Percentiles rank a stretch among this genome's conserved stretches.
Conservation (phyloP, 2,797 vertebrate species). For the Propithecus perrieri region DNA sequence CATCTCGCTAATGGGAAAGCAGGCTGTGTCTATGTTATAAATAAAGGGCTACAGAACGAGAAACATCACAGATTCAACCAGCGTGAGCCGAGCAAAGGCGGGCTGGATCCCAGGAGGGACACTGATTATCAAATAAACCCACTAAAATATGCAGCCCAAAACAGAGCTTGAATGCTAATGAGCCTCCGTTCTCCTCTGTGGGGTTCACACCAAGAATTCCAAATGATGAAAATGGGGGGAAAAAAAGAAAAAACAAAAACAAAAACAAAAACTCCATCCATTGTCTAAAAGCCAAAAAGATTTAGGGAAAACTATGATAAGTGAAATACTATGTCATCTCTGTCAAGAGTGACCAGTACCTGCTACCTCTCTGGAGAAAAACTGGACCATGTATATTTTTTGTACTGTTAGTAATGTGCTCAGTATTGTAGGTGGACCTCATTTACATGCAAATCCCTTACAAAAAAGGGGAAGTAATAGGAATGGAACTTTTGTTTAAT, state of each 20-base stretch:
- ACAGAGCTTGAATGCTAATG: slow-evolving; percentile 3
- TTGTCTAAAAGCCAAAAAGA: not conserved
- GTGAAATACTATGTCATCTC: not conserved
- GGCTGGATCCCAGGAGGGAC: slow-evolving; percentile 62
- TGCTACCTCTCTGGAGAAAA: not conserved
- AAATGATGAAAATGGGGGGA: slow-evolving; percentile 25
- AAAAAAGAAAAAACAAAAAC: not conserved
- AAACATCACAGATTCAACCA: slow-evolving; percentile 67
- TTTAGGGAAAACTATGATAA: not conserved
- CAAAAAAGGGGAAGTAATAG: not conserved
- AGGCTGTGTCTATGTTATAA: slow-evolving; percentile 73
- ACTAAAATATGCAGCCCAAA: slow-evolving; percentile 34
- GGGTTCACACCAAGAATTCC: slow-evolving; percentile 19
- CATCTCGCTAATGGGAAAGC: slow-evolving; percentile 51
- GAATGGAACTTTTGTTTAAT: slow-evolving; percentile 32
- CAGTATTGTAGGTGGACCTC: not conserved
- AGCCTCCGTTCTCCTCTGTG: slow-evolving; percentile 30
- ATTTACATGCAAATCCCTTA: not conserved
- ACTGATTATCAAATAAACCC: slow-evolving; percentile 67
- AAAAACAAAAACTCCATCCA: not conserved
- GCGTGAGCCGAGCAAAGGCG: not conserved
- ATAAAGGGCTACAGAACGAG: slow-evolving; percentile 64
- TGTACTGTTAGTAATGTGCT: not conserved
- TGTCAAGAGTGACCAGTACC: not conserved
- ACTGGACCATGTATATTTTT: slow-evolving; percentile 9